Conservation (phyloP, 2,888 invertebrate genomes). For the Orthonevra nobilis region DNA sequence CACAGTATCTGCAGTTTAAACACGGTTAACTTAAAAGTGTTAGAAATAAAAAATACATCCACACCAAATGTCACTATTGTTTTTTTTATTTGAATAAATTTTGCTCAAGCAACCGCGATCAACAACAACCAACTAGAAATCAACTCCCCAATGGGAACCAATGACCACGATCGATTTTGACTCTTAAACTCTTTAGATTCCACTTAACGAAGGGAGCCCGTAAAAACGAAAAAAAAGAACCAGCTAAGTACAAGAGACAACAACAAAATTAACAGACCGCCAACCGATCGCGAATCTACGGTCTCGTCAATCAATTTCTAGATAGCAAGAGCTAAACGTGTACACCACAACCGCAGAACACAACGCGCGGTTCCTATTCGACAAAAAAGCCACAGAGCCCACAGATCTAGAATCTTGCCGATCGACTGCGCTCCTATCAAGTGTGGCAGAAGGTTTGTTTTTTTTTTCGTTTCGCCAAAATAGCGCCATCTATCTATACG, state of each 20-base stretch:
- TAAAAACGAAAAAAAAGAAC: background rate
- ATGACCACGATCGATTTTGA: constrained; percentile 44
- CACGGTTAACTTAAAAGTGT: constrained; percentile 3
- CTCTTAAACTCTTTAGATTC: constrained; percentile 47
- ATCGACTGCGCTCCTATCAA: constrained; percentile 21
- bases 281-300: constrained; percentile 22
- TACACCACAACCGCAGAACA: too few species aligned
- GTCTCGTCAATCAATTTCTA: constrained; percentile 42
- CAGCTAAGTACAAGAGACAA: too few species aligned
- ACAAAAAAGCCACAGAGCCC: too few species aligned
- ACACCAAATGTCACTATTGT: too few species aligned
- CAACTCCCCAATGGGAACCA: constrained; percentile 35
- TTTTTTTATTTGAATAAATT: constrained; percentile 23
- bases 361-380: constrained; percentile 46
- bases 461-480: constrained; percentile 5
- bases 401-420: constrained; percentile 34
- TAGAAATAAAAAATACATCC: constrained; percentile 3
- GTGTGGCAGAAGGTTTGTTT: background rate
- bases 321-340: constrained; percentile 30
- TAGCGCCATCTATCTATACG: constrained; percentile 58
- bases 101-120: constrained; percentile 40
- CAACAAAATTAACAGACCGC: constrained; percentile 12
- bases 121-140: constrained; percentile 53
- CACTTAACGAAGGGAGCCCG: constrained; percentile 36
- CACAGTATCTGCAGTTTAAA: too few species aligned